Evolutionary conservation across 2,888 invertebrate genomes (phyloP).

Genomic region (Lumbricus terrestris): DNA sequence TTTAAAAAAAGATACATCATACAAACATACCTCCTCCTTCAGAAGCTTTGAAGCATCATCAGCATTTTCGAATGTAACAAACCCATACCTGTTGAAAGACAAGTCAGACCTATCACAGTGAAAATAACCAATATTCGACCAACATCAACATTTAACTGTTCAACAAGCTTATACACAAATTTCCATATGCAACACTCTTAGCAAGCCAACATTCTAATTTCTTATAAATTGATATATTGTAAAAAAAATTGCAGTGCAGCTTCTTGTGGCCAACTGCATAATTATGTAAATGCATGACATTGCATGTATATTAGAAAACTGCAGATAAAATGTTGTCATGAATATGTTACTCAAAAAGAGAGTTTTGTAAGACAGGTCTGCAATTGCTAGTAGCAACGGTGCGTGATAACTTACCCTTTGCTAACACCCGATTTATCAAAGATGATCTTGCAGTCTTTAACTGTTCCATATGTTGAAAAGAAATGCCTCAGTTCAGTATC

Average conservation of each 20-base stretch:
- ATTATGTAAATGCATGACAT: too few species aligned
- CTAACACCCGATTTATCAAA: slow-evolving; percentile 90
- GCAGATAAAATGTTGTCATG: not conserved
- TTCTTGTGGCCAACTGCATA: not conserved
- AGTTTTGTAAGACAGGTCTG: not conserved
- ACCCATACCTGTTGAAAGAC: slow-evolving; percentile 67
- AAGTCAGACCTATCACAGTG: not conserved
- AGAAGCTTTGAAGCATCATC: slow-evolving; percentile 70
- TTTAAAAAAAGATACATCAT: not conserved
- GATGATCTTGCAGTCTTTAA: slow-evolving; percentile 84
- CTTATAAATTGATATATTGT: not conserved
- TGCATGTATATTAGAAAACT: not conserved
- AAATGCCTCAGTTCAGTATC: slow-evolving; percentile 87
- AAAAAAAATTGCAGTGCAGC: not conserved
- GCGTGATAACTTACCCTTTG: slow-evolving; percentile 68
- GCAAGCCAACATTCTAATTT: not conserved
- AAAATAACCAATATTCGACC: not conserved
- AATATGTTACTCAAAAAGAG: not conserved
- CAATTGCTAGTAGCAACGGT: not conserved
- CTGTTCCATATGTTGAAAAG: slow-evolving; percentile 78
- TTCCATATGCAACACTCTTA: not conserved
- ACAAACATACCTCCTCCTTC: slow-evolving; percentile 62
- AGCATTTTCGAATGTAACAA: slow-evolving; percentile 81
- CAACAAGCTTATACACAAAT: too few species aligned
- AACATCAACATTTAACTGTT: not conserved